Conservation (phyloP, 2,113 vertebrate genomes). For the Psammodynastes pulverulentus region DNA sequence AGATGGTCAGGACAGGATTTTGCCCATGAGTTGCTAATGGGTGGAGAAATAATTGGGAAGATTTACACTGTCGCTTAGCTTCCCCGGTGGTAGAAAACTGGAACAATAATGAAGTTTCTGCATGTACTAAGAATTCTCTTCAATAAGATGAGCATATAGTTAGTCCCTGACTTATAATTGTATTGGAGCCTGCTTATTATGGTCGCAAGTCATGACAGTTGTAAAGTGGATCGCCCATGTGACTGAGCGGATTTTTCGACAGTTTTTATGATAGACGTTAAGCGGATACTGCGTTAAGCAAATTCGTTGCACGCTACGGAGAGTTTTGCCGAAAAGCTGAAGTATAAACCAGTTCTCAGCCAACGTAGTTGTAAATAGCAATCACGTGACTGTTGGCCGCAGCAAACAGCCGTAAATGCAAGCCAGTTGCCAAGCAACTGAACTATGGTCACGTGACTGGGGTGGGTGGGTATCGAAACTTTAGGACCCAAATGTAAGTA, state of each 20-base stretch:
- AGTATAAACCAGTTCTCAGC: no score
- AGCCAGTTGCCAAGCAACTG: no score
- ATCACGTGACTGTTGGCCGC: no score
- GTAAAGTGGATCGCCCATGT: no score
- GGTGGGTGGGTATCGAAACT: background rate
- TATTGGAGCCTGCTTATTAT: background rate
- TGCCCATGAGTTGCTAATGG: no score
- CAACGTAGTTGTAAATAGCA: no score
- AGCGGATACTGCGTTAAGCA: no score
- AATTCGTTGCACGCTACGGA: no score
- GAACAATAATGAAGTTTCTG: background rate
- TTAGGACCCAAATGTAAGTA: no score
- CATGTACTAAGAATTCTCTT: background rate
- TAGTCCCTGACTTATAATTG: background rate
- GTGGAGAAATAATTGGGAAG: background rate
- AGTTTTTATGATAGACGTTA: background rate
- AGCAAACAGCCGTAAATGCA: no score
- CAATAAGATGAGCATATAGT: background rate
- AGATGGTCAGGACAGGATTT: background rate
- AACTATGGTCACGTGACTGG: background rate
- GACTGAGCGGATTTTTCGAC: background rate
- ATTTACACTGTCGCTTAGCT: background rate
- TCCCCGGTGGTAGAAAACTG: background rate
- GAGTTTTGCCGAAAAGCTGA: no score
- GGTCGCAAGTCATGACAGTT: background rate